Base-by-base conservation (phyloP, 2,797 vertebrate genomes). In the Propithecus deckenii region DNA sequence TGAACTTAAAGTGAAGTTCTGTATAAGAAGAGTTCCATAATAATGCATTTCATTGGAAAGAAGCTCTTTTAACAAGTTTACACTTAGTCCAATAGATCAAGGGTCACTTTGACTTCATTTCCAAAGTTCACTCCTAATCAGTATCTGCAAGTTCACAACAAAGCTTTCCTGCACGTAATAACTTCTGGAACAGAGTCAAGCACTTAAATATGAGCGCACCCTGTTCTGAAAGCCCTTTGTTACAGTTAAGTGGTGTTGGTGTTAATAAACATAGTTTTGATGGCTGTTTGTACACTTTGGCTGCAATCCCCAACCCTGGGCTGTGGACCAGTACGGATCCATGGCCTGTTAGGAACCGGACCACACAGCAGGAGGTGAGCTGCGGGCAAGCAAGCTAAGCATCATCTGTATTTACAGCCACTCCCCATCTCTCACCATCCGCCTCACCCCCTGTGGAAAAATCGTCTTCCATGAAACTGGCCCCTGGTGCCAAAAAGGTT, bases 41-140 rank as follows among this genome's bases (percentile, higher is more conserved):
- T 84, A 95, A 85, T 63, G n/a, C 30, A 93, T 90, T 89, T 94
- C 72, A 22, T 71, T 90, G 25, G 18, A 87, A 91, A 87, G 63
- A 91, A 75, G 23, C 22, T 72, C 65, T 95, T 71, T 89, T 80
- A 84, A 52, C 43, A 87, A 78, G 63, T 94, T 94, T 83, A 86
- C 23, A 84, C 30, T 91, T 95, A 86, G 50, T 86, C 35, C 43
- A 91, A 91, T 23, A 52, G 22, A 74, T 86, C 50, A 87, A 93
- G 43, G 13, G 32, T 96, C 92, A 35, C 65, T 93, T 74, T 94
- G 81, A 96, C 84, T 95, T 97, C 22, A 85, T 84, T 81, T 92
- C 28, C 52, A 81, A 93, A 95, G 23, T 48, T 94, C 46, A 88
- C 20, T 55, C 67, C 71, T 76, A 91, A 96, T 25, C 55, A 86